phyloP scores from a whole-genome alignment of 2,797 vertebrate species.

The Peromyscus eremicus region DNA sequence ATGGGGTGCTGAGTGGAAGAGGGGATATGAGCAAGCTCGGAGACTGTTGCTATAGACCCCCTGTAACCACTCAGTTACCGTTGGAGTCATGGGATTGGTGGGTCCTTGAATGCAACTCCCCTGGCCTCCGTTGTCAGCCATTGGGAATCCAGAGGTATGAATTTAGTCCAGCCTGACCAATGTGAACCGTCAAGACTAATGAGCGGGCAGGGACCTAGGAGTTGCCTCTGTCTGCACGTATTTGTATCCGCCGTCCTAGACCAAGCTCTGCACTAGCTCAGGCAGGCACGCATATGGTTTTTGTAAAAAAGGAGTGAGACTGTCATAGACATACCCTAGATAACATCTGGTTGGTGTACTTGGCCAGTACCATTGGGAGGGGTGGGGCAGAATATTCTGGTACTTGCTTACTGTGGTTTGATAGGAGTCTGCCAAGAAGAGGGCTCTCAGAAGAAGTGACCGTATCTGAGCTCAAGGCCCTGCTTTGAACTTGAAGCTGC shows the following conservation, averaged over 20 bases:
- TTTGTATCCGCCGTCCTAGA: background rate
- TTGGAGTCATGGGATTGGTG: background rate
- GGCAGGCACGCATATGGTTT: slow-evolving; percentile 67
- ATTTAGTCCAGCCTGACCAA: background rate
- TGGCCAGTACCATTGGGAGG: background rate
- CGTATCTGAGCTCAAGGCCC: slow-evolving; percentile 63
- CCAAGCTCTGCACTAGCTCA: slow-evolving; percentile 67
- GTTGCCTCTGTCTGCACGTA: background rate
- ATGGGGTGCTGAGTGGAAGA: background rate
- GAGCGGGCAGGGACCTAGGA: background rate
- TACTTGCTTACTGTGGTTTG: slow-evolving; percentile 16
- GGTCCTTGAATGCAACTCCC: background rate
- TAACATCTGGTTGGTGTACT: background rate
- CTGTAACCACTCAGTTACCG: background rate
- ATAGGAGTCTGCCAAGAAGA: slow-evolving; percentile 27
- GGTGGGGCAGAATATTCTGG: background rate
- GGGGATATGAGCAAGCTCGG: background rate
- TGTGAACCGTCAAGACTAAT: background rate
- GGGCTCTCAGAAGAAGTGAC: slow-evolving; percentile 9
- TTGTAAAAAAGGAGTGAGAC: slow-evolving; percentile 74
- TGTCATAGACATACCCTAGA: slow-evolving; percentile 69
- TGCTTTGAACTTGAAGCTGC: slow-evolving; percentile 72
- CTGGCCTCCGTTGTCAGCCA: background rate
- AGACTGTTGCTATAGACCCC: background rate
- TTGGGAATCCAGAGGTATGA: background rate